Conservation (phyloP, 2,888 invertebrate genomes). For the Keiferia lycopersicella region DNA sequence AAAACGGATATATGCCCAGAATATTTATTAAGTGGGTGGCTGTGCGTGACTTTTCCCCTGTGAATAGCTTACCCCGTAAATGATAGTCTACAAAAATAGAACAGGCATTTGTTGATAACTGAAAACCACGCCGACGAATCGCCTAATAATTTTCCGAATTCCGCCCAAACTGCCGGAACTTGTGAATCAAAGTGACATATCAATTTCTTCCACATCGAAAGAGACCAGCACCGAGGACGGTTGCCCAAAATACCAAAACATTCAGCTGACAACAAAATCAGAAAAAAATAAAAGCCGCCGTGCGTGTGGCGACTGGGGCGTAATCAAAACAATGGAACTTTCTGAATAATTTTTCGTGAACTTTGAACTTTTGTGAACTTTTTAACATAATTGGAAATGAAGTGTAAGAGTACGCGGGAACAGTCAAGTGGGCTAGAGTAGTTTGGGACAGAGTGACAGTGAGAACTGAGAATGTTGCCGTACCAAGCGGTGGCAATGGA, state of each 20-base stretch:
- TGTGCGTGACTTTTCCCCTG: constrained; percentile 81
- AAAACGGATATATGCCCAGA: constrained; percentile 83
- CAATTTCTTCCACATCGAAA: constrained; percentile 4
- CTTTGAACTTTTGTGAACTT: constrained; percentile 27
- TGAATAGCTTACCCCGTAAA: constrained; percentile 74
- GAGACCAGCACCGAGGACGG: constrained; percentile 11
- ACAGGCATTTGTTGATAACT: constrained; percentile 69
- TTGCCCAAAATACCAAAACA: constrained; percentile 1
- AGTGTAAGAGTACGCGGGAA: constrained; percentile 52
- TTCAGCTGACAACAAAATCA: neutral
- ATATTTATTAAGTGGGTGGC: constrained; percentile 83
- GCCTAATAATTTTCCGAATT: constrained; percentile 39
- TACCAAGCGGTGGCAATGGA: constrained; percentile 95
- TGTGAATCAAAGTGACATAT: constrained; percentile 39
- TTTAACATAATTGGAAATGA: constrained; percentile 47
- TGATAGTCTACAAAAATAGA: constrained; percentile 72
- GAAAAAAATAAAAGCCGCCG: constrained; percentile 19
- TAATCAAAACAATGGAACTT: constrained; percentile 43
- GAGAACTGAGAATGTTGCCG: constrained; percentile 89
- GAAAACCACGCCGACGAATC: constrained; percentile 51
- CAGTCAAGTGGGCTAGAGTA: constrained; percentile 47
- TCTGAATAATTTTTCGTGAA: too few species aligned
- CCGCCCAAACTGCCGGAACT: constrained; percentile 35
- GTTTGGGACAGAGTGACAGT: constrained; percentile 39
- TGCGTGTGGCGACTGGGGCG: constrained; percentile 25